Percentiles rank a stretch among this genome's conserved stretches.
phyloP scores from a whole-genome alignment of 1,140 invertebrate genomes.

The Stenopsyche tienmushanensis region DNA sequence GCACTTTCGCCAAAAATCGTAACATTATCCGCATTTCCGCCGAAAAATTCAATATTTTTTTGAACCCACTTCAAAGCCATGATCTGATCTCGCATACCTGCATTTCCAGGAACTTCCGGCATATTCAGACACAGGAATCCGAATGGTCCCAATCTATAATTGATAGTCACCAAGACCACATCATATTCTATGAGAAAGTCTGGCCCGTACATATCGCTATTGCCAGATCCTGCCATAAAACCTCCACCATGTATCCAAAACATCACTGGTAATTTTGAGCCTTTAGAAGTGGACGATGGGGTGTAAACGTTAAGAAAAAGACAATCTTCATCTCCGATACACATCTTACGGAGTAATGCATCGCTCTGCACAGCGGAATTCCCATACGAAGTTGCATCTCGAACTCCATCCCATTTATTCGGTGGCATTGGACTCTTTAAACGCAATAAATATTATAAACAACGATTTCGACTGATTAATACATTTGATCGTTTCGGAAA shows the following conservation, averaged over 20 bases:
- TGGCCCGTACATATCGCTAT: conserved; percentile 49
- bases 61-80: conserved; percentile 66
- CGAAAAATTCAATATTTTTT: conserved; percentile 67
- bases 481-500: not conserved
- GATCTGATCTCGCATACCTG: conserved; percentile 69
- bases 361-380: conserved; percentile 40
- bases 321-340: conserved; percentile 44
- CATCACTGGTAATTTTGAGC: conserved; percentile 59
- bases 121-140: conserved; percentile 69
- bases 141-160: conserved; percentile 63
- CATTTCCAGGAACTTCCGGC: conserved; percentile 67
- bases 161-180: conserved; percentile 61
- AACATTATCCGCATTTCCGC: conserved; percentile 66
- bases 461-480: not conserved
- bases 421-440: conserved; percentile 52
- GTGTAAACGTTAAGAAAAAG: conserved; percentile 47
- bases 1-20: conserved; percentile 69
- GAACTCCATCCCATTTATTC: conserved; percentile 50
- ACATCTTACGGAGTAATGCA: conserved; percentile 28
- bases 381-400: conserved; percentile 49
- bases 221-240: conserved; percentile 57
- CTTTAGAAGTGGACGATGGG: conserved; percentile 39
- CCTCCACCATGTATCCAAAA: conserved; percentile 73
- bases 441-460: too few species aligned
- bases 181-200: conserved; percentile 57